Percentiles rank a stretch among this genome's conserved stretches.
Conservation (phyloP, 2,113 vertebrate genomes). For the Eolophus roseicapilla region DNA sequence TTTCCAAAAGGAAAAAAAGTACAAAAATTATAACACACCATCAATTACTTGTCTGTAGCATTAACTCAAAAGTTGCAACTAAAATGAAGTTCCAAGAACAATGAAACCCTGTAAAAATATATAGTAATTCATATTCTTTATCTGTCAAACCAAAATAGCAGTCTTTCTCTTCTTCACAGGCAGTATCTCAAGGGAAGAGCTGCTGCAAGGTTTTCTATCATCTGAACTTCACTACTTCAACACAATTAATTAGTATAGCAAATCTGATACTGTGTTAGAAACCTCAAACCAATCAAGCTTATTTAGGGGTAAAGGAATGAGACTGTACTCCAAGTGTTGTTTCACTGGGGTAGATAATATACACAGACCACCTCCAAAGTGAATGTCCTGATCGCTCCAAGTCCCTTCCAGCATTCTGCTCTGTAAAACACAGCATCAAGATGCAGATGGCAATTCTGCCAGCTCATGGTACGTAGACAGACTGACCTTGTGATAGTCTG, state of each 20-base stretch:
- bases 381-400: neutral
- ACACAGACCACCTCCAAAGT: accelerated
- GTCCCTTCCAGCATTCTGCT: neutral
- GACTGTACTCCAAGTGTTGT: neutral
- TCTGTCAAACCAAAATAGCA: neutral
- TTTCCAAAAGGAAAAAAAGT: neutral
- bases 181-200: neutral
- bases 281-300: neutral
- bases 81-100: neutral
- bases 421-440: neutral
- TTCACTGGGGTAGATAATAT: neutral
- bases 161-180: neutral
- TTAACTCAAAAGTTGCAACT: neutral
- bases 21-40: neutral
- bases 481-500: accelerated
- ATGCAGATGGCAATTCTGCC: neutral
- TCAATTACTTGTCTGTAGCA: neutral
- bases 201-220: neutral
- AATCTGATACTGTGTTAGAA: neutral
- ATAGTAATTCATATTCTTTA: neutral
- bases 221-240: neutral
- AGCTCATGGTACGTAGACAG: accelerated
- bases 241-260: neutral
- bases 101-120: neutral
- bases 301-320: neutral